These are phyloP conservation scores for Euproctis similis DNA, from an alignment of 2,888 invertebrate species.

Conservation along the genomic window DNA sequence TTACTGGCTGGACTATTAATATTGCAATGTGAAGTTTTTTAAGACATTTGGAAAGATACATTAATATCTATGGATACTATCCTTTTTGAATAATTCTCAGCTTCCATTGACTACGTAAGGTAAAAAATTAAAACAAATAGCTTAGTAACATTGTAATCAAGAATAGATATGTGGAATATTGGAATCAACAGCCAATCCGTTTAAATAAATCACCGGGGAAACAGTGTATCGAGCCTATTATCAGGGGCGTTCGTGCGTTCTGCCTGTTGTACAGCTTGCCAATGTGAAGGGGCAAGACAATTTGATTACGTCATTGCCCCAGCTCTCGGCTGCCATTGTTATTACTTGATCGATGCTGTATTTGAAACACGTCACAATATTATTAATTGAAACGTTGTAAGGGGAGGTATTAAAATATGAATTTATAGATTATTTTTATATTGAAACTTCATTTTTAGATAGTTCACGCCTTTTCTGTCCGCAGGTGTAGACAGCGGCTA, in stretches of 20 bases:
- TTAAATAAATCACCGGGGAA: conserved; percentile 64
- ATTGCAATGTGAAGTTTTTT: no score
- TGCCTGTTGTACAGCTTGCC: conserved; percentile 24
- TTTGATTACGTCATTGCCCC: conserved; percentile 59
- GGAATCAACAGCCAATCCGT: conserved; percentile 53
- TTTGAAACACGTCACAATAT: conserved; percentile 39
- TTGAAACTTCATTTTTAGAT: no score
- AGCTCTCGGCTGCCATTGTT: conserved; percentile 31
- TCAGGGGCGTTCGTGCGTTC: conserved; percentile 52
- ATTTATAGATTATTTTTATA: no score
- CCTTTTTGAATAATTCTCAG: no score
- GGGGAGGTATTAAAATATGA: conserved; percentile 3
- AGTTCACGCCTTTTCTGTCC: no score
- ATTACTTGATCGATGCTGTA: conserved; percentile 31
- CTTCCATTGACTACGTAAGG: no score
- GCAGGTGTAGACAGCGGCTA: no score
- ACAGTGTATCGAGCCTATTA: conserved; percentile 50
- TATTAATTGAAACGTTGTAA: conserved; percentile 26
- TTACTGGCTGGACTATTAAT: no score
- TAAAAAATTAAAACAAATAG: no score
- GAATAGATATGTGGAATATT: conserved; percentile 43
- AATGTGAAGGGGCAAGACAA: conserved; percentile 39
- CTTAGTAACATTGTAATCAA: conserved; percentile 21
- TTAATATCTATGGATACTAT: no score
- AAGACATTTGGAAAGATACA: no score